Base-by-base conservation (phyloP, 2,113 vertebrate genomes). In the Oncorhynchus keta region DNA sequence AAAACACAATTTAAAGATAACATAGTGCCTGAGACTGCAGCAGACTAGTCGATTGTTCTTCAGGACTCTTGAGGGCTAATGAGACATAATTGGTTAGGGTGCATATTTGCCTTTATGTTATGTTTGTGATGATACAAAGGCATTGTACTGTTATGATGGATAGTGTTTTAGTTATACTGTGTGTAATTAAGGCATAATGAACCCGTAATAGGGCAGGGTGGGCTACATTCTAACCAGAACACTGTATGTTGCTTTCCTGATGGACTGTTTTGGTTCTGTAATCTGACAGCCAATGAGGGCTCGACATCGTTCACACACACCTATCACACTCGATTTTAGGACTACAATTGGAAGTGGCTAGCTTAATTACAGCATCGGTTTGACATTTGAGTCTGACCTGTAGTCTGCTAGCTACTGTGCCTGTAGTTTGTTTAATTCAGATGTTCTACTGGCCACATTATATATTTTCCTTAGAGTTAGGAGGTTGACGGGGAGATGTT, bases 151-250 rank as follows among this genome's bases (percentile, higher is more conserved):
- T 13, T 3, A n/a, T 61, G 61, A 13, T 70, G 61, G 20, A 68
- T 69, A 66, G 80, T 82, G 74, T 79, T 84, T 77, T 61, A 1
- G n/a, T 72, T 77, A 30, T 30, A 84, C 75, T 67, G 13, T 16
- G 73, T 84, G 74, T 7, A 24, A 80, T 86, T 77, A 57, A 82
- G 73, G 83, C 75, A 75, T 79, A 77, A 85, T 86, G 62, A 84
- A 59, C 3, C 3, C 16, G 22, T 49, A 51, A 16, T 16, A 16
- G 5, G 48, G 3, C 14, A 26, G 48, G 48, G 24, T 55, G 6
- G 48, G 8, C 3, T 61, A 3, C 59, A 61, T 22, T 61, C n/a
- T 72, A 57, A n/a, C 5, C 16, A 35, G 4, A 14, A 68, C 18
- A 16, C 49, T 57, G 13, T 49, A 16, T 13, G 51, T 26, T 57